These are phyloP conservation scores for sheep (Ovis aries) DNA, from an alignment of 2,113 vertebrate genomes.

Conservation along the genomic window ARS-UI_Ramb_v3.0 NC_056076.1:2742001-2742500, in stretches of 20 bases:
- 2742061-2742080: neutral
- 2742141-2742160: conserved; percentile 18
- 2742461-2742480: conserved; percentile 25
- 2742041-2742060: neutral
- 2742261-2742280: conserved; percentile 87
- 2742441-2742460: conserved; percentile 50
- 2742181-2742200: conserved; percentile 50
- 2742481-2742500: too few relatives aligned
- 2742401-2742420: neutral
- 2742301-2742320: conserved; percentile 71
- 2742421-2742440: conserved; percentile 31
- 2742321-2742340: conserved; percentile 25
- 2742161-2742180: conserved; percentile 54
- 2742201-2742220: conserved; percentile 74
- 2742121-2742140: conserved; percentile 36
- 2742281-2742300: conserved; percentile 81
- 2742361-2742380: neutral
- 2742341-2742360: neutral
- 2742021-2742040: neutral
- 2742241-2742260: conserved; percentile 93
- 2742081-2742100: conserved; percentile 18
- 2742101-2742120: neutral
- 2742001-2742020: conserved; percentile 19
- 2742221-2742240: conserved; percentile 81
- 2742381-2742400: neutral